Base-by-base conservation (phyloP, 2,888 invertebrate genomes). In the Phaonia tiefii region DNA sequence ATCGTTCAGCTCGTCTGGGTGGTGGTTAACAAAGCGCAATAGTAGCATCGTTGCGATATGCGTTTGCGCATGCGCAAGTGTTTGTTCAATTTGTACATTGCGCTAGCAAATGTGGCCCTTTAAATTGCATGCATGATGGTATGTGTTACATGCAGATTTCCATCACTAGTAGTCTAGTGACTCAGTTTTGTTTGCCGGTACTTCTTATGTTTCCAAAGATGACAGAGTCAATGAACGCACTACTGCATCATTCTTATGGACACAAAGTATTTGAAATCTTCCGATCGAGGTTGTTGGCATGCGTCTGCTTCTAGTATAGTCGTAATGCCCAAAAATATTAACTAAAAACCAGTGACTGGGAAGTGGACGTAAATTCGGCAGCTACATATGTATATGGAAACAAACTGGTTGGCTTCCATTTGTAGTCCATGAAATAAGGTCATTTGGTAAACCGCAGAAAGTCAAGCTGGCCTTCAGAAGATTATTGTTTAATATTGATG, bases 161-260 rank as follows among this genome's bases (percentile, higher is more conserved):
- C 67, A 60, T 63, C 60, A 78, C 51, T 81, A 63, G n/a, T n/a
- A n/a, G 71, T 81, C 81, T 81, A 78, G 75, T 81, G 78, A 81
- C 78, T 78, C 75, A 75, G 66, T 72, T 81, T 78, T 46, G 25
- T 72, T 39, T 22, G 37, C 54, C 58, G 66, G 22, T 13, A 1
- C 63, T 58, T 73, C 71, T 80, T 58, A 73, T 77, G 51, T 80
- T 74, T 75, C 80, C 17, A 17, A 22, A 37, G 54, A 11, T 42
- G 63, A 26, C 10, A 26, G n/a, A 10, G 20, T 31, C 5, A 42
- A 1, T 11, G 42, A 17, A n/a, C n/a, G n/a, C n/a, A n/a, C n/a
- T n/a, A 17, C 10, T 63, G 37, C 42, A 11, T 5, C 58, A 37
- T 31, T 13, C 17, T 39, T 20, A 39, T 22, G 22, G 63, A 63